Base-by-base conservation (phyloP, 1,140 invertebrate genomes). In the Phthorimaea operculella region DNA sequence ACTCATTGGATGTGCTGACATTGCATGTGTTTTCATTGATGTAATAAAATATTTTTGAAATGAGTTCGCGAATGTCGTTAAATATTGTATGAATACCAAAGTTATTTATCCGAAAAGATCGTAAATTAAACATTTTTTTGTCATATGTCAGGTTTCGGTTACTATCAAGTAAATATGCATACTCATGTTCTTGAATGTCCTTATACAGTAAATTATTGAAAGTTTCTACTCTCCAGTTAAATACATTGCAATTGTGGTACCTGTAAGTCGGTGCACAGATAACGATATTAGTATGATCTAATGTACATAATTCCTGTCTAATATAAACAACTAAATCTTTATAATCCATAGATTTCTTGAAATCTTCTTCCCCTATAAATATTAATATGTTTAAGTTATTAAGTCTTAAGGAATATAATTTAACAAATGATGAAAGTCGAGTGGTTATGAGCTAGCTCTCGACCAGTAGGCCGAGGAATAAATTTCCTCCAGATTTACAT, bases 311-410 rank as follows among this genome's bases (percentile, higher is more conserved):
- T 7, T 16, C 12, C 4, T 49, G 10, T 51, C 54, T 16, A 44
- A 58, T 12, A 11, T 36, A n/a, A 4, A 44, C 12, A 51, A 59
- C 42, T 4, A 54, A 34, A 11, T 50, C 34, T 11, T 17, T 16
- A 34, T 60, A 60, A 36, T 60, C 36, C 14, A 51, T 48, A 0
- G 59, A 52, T 36, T 15, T 18, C 4, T 45, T 52, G 50, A 63
- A 63, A 47, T 63, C 60, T 33, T 58, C 48, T 57, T 63, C 57
- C 0, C 60, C 60, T 14, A 63, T 45, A 1, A 63, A 33, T 42
- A 63, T 50, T 8, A 63, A 17, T n/a, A n/a, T n/a, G n/a, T n/a
- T n/a, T n/a, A n/a, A n/a, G n/a, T n/a, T n/a, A n/a, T n/a, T n/a
- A n/a, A n/a, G n/a, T n/a, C n/a, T n/a, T n/a, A n/a, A n/a, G n/a